Evolutionary conservation across 2,797 vertebrate species (phyloP).

Genomic region (Eupleurogrammus muticus): DNA sequence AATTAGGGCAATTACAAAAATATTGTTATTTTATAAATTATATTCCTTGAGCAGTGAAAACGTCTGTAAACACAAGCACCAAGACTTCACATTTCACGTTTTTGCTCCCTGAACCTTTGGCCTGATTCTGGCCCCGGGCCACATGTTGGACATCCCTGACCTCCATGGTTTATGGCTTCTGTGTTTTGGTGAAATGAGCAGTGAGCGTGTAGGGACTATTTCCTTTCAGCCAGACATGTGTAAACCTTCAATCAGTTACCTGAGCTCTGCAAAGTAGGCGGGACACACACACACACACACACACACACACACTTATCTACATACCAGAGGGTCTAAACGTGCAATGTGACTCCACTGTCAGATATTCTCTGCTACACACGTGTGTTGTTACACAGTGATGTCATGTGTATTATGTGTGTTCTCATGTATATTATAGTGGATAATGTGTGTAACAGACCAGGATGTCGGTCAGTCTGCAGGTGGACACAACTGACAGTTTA

Average conservation of each 20-base stretch:
- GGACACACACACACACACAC: constrained; percentile 7
- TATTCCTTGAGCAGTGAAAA: no score
- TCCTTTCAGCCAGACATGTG: no score
- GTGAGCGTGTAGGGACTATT: no score
- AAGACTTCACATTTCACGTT: no score
- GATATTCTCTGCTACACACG: constrained; percentile 1
- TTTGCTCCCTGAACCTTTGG: no score
- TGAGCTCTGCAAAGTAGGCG: neutral
- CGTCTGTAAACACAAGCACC: no score
- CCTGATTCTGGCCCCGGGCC: no score
- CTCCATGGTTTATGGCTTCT: no score
- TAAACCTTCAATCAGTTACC: neutral
- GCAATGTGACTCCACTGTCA: constrained; percentile 38
- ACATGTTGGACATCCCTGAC: no score
- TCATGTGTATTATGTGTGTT: constrained; percentile 8
- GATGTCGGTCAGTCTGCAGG: constrained; percentile 40
- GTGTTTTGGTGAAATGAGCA: no score
- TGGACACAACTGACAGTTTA: constrained; percentile 16
- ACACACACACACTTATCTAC: constrained; percentile 7
- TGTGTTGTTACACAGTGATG: constrained; percentile 1
- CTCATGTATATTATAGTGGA: constrained; percentile 16
- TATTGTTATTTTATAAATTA: no score
- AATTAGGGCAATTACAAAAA: no score
- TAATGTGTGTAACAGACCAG: neutral
- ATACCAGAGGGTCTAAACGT: constrained; percentile 29